These are phyloP conservation scores for Epistrophella euchroma DNA, from an alignment of 2,888 invertebrate genomes.

Conservation along the genomic window DNA sequence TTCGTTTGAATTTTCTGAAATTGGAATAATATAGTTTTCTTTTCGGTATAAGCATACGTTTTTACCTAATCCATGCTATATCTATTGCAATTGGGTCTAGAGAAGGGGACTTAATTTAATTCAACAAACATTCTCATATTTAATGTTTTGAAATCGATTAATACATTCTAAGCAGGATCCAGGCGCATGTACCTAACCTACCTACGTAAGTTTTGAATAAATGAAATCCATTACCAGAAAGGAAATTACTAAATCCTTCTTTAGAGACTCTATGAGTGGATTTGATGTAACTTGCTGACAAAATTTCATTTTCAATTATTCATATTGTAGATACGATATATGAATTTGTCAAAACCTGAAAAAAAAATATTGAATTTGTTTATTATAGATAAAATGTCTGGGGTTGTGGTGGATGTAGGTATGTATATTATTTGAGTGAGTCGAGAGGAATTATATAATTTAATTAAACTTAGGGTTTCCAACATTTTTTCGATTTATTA, in stretches of 20 bases:
- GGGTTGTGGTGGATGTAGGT: background rate
- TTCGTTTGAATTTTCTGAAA: background rate
- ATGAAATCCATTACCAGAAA: constrained; percentile 46
- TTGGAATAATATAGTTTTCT: constrained; percentile 19
- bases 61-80: background rate
- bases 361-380: constrained; percentile 30
- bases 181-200: too few species aligned
- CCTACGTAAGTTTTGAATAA: background rate
- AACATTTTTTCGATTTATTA: too few species aligned
- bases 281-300: constrained; percentile 18
- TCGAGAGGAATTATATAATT: background rate
- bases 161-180: background rate
- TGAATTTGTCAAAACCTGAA: constrained; percentile 52
- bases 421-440: background rate
- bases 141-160: constrained; percentile 35
- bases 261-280: background rate
- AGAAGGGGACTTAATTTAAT: background rate
- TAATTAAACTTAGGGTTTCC: constrained; percentile 13
- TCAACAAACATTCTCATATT: constrained; percentile 7
- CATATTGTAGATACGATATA: background rate
- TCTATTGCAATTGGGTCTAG: background rate
- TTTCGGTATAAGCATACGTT: background rate
- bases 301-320: constrained; percentile 51
- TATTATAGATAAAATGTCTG: background rate
- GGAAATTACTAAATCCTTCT: constrained; percentile 23